Conservation (phyloP, 2,888 invertebrate species). For the Acronicta aceris region DNA sequence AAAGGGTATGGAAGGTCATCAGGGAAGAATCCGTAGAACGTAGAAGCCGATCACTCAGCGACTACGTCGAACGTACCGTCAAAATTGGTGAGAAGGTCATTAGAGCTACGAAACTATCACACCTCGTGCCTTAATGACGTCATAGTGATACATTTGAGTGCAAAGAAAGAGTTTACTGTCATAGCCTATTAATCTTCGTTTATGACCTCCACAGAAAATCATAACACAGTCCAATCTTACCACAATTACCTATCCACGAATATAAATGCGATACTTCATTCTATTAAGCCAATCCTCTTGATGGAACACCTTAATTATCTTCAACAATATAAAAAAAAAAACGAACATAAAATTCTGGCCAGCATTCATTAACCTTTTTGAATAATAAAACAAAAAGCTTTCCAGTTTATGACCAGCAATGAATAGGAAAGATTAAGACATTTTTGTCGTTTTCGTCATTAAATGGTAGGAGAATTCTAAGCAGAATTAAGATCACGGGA, state of each 20-base stretch:
- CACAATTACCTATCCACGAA: constrained; percentile 25
- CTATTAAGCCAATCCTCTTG: constrained; percentile 21
- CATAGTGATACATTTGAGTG: too few species aligned
- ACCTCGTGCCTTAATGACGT: too few species aligned
- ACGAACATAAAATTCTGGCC: constrained; percentile 10
- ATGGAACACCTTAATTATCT: constrained; percentile 33
- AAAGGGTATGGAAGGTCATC: too few species aligned
- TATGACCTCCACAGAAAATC: neutral
- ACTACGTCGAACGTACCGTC: too few species aligned
- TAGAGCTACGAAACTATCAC: too few species aligned
- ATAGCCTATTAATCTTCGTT: neutral
- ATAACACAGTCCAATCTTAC: neutral
- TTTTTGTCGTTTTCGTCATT: constrained; percentile 33
- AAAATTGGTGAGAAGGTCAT: too few species aligned
- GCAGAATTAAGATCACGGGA: constrained; percentile 48
- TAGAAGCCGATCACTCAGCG: too few species aligned
- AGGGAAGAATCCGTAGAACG: too few species aligned
- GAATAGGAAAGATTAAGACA: constrained; percentile 34
- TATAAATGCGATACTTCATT: constrained; percentile 35
- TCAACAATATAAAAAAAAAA: constrained; percentile 13
- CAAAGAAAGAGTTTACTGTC: too few species aligned
- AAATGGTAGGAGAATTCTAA: constrained; percentile 34
- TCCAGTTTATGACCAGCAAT: constrained; percentile 39
- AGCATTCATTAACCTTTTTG: constrained; percentile 23
- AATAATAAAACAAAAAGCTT: constrained; percentile 25